These are phyloP conservation scores for Myopa tessellatipennis DNA, from an alignment of 2,888 invertebrate genomes.

Conservation along the genomic window DNA sequence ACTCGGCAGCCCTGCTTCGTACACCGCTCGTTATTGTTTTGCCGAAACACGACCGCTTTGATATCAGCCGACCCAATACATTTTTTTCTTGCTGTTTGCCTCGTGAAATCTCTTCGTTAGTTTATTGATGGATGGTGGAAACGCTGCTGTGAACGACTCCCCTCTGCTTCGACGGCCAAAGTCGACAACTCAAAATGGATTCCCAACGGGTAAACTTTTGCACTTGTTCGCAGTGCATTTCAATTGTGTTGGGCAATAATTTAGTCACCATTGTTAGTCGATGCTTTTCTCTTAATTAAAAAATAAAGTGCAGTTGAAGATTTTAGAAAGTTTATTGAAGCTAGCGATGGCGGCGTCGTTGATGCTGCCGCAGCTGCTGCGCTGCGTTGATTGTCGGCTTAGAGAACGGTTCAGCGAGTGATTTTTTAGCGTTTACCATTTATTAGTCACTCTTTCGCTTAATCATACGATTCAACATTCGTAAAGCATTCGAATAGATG, in stretches of 20 bases:
- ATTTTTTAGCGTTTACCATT: background rate
- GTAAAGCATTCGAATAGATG: no score
- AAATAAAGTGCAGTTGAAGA: background rate
- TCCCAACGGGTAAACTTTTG: background rate
- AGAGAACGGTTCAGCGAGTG: background rate
- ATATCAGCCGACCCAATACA: no score
- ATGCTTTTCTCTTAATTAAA: constrained; percentile 16
- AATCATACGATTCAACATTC: no score
- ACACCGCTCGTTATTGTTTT: no score
- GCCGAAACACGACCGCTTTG: no score
- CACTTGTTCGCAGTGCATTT: background rate
- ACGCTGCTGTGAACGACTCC: background rate
- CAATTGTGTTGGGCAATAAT: background rate
- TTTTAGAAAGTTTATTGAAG: constrained; percentile 16
- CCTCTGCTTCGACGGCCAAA: background rate
- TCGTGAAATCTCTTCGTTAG: no score
- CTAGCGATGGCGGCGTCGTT: background rate
- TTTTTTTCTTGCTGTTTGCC: no score
- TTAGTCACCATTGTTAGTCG: background rate
- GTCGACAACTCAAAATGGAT: background rate
- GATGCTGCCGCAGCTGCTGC: background rate
- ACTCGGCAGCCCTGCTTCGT: no score
- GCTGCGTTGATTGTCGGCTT: background rate
- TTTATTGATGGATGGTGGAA: background rate
- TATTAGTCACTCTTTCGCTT: no score